phyloP scores from a whole-genome alignment of 2,888 invertebrate genomes.

The Troides oblongomaculatus region DNA sequence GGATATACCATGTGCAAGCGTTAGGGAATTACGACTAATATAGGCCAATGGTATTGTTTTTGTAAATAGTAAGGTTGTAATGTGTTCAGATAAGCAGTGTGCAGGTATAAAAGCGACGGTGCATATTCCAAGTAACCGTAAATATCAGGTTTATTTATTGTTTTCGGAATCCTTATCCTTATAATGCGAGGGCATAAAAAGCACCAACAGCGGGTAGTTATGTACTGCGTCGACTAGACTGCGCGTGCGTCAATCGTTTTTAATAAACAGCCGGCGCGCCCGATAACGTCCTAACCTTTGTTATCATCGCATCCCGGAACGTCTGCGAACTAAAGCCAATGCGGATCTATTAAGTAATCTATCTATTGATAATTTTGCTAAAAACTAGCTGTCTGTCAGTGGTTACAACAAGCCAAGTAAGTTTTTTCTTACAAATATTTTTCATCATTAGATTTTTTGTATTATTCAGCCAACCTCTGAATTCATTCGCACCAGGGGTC shows the following conservation, averaged over 20 bases:
- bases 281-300: constrained; percentile 73
- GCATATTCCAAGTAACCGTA: constrained; percentile 3
- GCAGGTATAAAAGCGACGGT: too few relatives aligned
- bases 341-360: constrained; percentile 60
- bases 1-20: too few relatives aligned
- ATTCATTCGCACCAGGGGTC: too few relatives aligned
- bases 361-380: not conserved
- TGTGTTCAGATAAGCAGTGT: constrained; percentile 5
- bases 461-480: too few relatives aligned
- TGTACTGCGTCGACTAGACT: constrained; percentile 51
- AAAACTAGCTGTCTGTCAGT: too few relatives aligned
- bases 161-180: constrained; percentile 16
- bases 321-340: constrained; percentile 63
- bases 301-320: constrained; percentile 76
- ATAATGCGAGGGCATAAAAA: not conserved
- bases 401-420: too few relatives aligned
- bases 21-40: too few relatives aligned
- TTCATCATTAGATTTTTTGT: too few relatives aligned
- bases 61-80: not conserved
- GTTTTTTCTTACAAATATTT: too few relatives aligned
- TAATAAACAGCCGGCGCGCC: constrained; percentile 60
- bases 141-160: constrained; percentile 26
- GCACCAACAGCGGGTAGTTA: constrained; percentile 23
- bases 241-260: constrained; percentile 75
- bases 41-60: not conserved